Evolutionary conservation across 2,888 invertebrate species (phyloP).

Genomic region (Chelonus formosanus): DNA sequence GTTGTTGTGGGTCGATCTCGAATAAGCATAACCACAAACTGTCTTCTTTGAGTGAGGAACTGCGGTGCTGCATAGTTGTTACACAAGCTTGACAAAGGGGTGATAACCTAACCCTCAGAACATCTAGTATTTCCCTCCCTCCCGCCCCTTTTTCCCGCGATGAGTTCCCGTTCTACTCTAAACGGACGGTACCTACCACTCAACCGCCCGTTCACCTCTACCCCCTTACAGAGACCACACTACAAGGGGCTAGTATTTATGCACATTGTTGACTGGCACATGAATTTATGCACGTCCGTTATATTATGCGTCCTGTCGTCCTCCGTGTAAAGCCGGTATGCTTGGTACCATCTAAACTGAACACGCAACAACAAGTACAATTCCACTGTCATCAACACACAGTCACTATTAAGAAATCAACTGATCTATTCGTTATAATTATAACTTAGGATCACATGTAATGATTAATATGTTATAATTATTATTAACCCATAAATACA

Average conservation of each 20-base stretch:
- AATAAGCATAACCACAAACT: constrained; percentile 58
- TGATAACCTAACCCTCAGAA: constrained; percentile 44
- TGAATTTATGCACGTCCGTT: constrained; percentile 65
- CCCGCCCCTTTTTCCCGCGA: constrained; percentile 37
- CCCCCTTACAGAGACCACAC: constrained; percentile 51
- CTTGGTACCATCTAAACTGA: constrained; percentile 58
- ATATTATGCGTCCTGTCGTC: constrained; percentile 63
- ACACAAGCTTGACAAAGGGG: constrained; percentile 44
- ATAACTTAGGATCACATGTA: background rate
- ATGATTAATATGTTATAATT: too few species aligned
- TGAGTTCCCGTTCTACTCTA: constrained; percentile 32
- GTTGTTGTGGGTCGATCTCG: constrained; percentile 32
- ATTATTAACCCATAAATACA: too few species aligned
- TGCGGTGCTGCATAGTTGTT: constrained; percentile 56
- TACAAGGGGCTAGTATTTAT: constrained; percentile 64
- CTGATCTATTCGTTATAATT: constrained; percentile 31
- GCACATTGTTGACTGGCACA: constrained; percentile 65
- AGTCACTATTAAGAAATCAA: constrained; percentile 20
- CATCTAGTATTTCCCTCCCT: constrained; percentile 2
- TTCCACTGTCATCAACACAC: constrained; percentile 22
- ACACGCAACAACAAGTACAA: constrained; percentile 59
- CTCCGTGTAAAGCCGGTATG: constrained; percentile 58
- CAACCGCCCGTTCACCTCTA: constrained; percentile 31
- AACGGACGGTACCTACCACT: constrained; percentile 39
- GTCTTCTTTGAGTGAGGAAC: constrained; percentile 57